Conservation (phyloP, 2,113 vertebrate genomes). For the Oryzias javanicus region DNA sequence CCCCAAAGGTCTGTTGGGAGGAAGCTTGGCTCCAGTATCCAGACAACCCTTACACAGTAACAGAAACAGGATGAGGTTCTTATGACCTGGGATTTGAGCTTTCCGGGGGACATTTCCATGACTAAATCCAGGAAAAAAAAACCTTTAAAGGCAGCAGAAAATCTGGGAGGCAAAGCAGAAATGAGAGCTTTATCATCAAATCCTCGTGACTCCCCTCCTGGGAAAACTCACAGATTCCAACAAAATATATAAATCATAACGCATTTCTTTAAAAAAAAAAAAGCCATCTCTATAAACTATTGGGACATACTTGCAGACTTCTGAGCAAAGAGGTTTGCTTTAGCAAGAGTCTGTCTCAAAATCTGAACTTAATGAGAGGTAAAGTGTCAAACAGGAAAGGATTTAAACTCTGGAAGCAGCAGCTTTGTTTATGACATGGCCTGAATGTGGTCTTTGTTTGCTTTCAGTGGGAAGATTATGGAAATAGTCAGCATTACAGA, state of each 20-base stretch:
- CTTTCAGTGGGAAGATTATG: constrained; percentile 18
- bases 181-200: constrained; percentile 25
- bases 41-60: constrained; percentile 19
- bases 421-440: constrained; percentile 34
- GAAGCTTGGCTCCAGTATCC: constrained; percentile 14
- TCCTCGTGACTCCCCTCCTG: constrained; percentile 17
- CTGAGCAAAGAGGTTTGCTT: too few relatives aligned
- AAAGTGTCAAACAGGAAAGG: background rate
- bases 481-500: constrained; percentile 49
- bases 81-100: constrained; percentile 41
- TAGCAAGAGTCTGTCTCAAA: background rate
- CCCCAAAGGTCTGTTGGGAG: constrained; percentile 1
- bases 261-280: too few relatives aligned
- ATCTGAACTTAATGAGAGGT: background rate
- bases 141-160: constrained; percentile 23
- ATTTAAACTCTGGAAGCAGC: constrained; percentile 7
- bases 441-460: constrained; percentile 70
- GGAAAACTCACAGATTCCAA: constrained; percentile 10
- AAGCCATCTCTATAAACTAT: too few relatives aligned
- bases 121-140: constrained; percentile 34
- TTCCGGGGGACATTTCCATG: constrained; percentile 22
- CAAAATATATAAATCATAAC: background rate
- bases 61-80: constrained; percentile 42
- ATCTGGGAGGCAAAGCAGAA: constrained; percentile 14
- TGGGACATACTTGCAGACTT: too few relatives aligned